Evolutionary conservation across 2,888 invertebrate genomes (phyloP).

Genomic region (Atherix ibis): DNA sequence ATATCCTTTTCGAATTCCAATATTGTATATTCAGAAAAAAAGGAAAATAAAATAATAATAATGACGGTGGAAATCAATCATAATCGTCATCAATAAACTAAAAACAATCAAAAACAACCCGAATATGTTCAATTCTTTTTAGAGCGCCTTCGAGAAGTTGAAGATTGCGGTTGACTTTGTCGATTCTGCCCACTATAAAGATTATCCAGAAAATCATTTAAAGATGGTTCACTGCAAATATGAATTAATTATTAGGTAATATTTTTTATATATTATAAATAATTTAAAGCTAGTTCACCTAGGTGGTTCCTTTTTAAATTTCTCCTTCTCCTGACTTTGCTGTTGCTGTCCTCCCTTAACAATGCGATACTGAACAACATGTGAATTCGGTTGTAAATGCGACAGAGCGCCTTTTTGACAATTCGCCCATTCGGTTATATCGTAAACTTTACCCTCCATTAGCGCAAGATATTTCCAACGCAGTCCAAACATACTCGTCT

Average conservation of each 20-base stretch:
- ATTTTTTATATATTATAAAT: conserved; percentile 1
- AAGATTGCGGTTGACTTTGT: conserved; percentile 18
- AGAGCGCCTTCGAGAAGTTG: conserved; percentile 24
- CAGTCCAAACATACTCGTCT: conserved; percentile 74
- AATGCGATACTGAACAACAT: conserved; percentile 58
- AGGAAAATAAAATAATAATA: too few relatives aligned
- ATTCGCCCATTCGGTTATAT: conserved; percentile 94
- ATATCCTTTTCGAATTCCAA: too few relatives aligned
- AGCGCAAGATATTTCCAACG: conserved; percentile 91
- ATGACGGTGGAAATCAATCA: too few relatives aligned
- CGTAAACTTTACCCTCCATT: conserved; percentile 90
- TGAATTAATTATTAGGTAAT: not conserved
- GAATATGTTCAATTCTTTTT: conserved; percentile 29
- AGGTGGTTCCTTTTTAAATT: conserved; percentile 14
- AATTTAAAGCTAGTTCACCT: conserved; percentile 11
- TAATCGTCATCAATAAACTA: too few relatives aligned
- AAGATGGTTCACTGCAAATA: conserved; percentile 23
- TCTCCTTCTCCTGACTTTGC: conserved; percentile 19
- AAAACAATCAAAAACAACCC: too few relatives aligned
- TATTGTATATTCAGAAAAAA: too few relatives aligned
- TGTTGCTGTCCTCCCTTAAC: conserved; percentile 31
- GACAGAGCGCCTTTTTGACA: conserved; percentile 49
- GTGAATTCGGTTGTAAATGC: conserved; percentile 79
- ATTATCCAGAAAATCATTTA: conserved; percentile 32
- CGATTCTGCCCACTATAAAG: conserved; percentile 32